These are phyloP conservation scores for Ascidia mentula DNA, from an alignment of 23 tunicate species.

Conservation along the genomic window DNA sequence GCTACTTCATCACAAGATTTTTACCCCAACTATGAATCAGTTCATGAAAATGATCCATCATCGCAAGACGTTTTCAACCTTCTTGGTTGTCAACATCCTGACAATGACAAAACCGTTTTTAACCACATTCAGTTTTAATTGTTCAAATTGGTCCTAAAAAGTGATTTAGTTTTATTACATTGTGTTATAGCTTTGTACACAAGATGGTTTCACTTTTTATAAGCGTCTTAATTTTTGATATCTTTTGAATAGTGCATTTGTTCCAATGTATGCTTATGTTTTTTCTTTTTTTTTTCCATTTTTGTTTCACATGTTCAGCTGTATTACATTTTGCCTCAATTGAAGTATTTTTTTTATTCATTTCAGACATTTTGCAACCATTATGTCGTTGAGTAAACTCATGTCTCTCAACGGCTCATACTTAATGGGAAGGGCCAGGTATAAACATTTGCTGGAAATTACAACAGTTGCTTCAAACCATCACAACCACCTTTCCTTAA, in stretches of 20 bases:
- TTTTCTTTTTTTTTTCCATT: neutral
- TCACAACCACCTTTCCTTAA: neutral
- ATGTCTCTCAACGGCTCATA: neutral
- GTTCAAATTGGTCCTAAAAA: neutral
- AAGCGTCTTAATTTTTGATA: too few species aligned
- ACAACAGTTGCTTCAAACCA: neutral
- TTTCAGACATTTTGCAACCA: neutral
- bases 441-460: neutral
- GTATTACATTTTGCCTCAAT: too few species aligned
- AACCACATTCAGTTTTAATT: neutral
- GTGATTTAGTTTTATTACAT: neutral
- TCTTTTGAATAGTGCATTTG: neutral
- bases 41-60: neutral
- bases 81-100: neutral
- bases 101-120: neutral
- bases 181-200: neutral
- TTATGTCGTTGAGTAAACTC: neutral
- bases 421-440: neutral
- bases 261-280: neutral
- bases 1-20: neutral
- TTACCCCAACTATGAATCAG: neutral
- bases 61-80: neutral
- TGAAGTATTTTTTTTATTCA: neutral
- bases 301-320: neutral
- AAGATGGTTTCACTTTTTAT: neutral